phyloP scores from a whole-genome alignment of 2,113 vertebrate species.

The Callithrix jacchus region DNA sequence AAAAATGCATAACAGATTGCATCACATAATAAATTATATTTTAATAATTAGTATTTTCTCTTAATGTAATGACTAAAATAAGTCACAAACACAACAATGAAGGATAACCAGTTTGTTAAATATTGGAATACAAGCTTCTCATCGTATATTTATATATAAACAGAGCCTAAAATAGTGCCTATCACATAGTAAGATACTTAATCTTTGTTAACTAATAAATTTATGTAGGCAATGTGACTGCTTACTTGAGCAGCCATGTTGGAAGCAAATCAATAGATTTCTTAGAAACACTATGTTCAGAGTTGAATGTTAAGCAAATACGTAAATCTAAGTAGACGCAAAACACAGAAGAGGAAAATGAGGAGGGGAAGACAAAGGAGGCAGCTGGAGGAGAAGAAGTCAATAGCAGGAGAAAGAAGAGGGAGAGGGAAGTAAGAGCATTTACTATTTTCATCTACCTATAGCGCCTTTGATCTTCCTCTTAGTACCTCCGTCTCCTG shows the following conservation, averaged over 20 bases:
- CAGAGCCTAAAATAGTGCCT: neutral
- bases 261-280: neutral
- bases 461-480: neutral
- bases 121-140: neutral
- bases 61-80: neutral
- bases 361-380: neutral
- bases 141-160: neutral
- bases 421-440: neutral
- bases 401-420: neutral
- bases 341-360: too few relatives aligned
- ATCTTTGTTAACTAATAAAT: neutral
- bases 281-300: neutral
- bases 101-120: neutral
- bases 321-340: neutral
- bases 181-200: neutral
- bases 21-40: neutral
- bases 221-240: neutral
- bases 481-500: neutral
- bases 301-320: neutral
- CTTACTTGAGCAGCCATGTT: neutral
- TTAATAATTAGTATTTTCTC: neutral
- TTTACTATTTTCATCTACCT: neutral
- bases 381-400: neutral
- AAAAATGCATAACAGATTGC: neutral
- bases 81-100: neutral